Evolutionary conservation across 1,140 invertebrate species (phyloP).

Genomic region (Lepidurus couesii): DNA sequence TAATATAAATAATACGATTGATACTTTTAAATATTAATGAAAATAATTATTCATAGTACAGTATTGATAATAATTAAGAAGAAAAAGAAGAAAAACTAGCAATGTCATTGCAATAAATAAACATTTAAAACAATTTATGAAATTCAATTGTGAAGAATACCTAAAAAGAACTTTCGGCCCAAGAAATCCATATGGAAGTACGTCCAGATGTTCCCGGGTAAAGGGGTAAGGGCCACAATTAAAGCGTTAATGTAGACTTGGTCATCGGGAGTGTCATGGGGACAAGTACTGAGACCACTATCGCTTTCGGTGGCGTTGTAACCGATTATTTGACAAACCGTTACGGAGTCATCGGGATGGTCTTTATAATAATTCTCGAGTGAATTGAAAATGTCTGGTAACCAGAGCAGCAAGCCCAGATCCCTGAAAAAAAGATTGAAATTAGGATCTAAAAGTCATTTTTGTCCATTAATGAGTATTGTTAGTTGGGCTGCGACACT

Average conservation of each 20-base stretch:
- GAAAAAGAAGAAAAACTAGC: too few species aligned
- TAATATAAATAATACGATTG: too few species aligned
- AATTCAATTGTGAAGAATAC: neutral
- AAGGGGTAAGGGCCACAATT: neutral
- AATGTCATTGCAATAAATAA: neutral
- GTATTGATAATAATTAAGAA: too few species aligned
- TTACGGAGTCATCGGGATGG: neutral
- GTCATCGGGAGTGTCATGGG: neutral
- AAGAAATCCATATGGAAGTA: slow-evolving; percentile 15
- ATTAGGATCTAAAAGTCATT: neutral
- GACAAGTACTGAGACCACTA: neutral
- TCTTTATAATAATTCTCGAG: neutral
- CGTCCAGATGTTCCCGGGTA: neutral
- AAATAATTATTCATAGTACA: too few species aligned
- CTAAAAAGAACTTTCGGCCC: slow-evolving; percentile 6
- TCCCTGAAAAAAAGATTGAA: neutral
- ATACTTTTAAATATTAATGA: too few species aligned
- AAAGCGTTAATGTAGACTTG: neutral
- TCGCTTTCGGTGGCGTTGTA: neutral
- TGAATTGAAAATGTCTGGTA: neutral
- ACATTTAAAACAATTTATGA: neutral
- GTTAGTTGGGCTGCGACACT: neutral
- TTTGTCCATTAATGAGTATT: neutral
- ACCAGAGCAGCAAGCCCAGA: neutral
- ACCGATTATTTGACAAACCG: neutral